These are phyloP conservation scores for Hanleya hanleyi DNA, from an alignment of 2,888 invertebrate genomes.

Conservation along the genomic window DNA sequence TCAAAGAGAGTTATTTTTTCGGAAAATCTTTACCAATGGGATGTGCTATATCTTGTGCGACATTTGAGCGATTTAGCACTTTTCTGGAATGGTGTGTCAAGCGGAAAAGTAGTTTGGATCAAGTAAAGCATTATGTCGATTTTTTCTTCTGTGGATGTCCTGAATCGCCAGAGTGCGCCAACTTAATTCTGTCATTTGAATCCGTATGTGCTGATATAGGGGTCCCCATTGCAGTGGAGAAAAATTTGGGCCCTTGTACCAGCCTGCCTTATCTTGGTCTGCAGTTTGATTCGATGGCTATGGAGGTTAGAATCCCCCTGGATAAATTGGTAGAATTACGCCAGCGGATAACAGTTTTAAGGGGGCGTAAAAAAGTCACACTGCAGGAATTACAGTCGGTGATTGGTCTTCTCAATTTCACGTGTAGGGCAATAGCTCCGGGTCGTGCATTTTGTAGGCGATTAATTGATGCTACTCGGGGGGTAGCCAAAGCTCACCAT, in stretches of 20 bases:
- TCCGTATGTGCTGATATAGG: not conserved
- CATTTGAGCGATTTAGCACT: too few relatives aligned
- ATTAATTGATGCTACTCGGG: conserved; percentile 2
- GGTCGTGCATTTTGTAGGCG: not conserved
- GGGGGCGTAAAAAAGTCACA: not conserved
- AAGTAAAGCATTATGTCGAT: too few relatives aligned
- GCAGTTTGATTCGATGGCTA: not conserved
- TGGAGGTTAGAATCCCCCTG: not conserved
- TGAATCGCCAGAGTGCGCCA: too few relatives aligned
- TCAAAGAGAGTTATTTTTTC: conserved; percentile 20
- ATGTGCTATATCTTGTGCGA: too few relatives aligned
- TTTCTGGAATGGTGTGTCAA: too few relatives aligned
- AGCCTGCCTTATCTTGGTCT: not conserved
- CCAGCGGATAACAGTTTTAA: not conserved
- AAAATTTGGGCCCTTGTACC: not conserved
- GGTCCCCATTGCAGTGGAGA: not conserved
- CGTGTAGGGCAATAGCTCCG: not conserved
- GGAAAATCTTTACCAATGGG: conserved; percentile 20
- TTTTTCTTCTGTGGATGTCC: too few relatives aligned
- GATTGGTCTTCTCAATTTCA: not conserved
- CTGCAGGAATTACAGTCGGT: not conserved
- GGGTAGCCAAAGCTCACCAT: not conserved
- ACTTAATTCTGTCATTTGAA: too few relatives aligned
- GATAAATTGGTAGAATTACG: not conserved
- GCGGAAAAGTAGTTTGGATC: too few relatives aligned